A percentile compares a stretch with the other conserved stretches of the same genome.
Conservation (phyloP, 2,113 vertebrate genomes). For the Anoplopoma fimbria region DNA sequence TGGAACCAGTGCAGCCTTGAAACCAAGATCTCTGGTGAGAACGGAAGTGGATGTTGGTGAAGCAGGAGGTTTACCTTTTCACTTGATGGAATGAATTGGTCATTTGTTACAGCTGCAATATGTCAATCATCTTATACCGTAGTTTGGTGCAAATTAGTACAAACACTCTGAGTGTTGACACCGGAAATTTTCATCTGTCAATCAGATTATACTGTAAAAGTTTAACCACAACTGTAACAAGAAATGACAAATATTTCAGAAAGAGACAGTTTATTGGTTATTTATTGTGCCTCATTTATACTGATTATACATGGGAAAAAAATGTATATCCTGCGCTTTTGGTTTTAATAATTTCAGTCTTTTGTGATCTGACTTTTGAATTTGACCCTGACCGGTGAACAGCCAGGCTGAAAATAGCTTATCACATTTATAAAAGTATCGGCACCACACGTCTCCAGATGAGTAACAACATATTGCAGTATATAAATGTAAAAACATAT, state of each 20-base stretch:
- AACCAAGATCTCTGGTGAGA: constrained; percentile 44
- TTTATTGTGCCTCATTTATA: background rate
- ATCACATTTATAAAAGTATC: background rate
- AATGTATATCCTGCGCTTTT: background rate
- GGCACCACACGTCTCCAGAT: background rate
- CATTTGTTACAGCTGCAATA: background rate
- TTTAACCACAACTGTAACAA: background rate
- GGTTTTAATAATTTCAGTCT: too few species aligned
- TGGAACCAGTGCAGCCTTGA: constrained; percentile 16
- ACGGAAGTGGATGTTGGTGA: constrained; percentile 47
- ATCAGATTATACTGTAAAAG: constrained; percentile 7
- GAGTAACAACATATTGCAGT: background rate
- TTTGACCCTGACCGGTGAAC: too few species aligned
- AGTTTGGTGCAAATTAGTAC: background rate
- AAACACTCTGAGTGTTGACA: constrained; percentile 27
- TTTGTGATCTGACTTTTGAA: too few species aligned
- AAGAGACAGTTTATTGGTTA: background rate
- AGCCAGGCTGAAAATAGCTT: too few species aligned
- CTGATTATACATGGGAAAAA: too few species aligned
- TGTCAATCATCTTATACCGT: background rate
- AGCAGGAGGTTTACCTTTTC: constrained; percentile 21
- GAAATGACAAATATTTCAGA: background rate
- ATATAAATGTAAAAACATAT: background rate
- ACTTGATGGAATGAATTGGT: background rate
- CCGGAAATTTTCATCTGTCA: constrained; percentile 31